Percentiles rank a stretch among this genome's conserved stretches.
These are phyloP conservation scores for Chironomus tepperi DNA, from an alignment of 1,140 invertebrate genomes.

Conservation along the genomic window DNA sequence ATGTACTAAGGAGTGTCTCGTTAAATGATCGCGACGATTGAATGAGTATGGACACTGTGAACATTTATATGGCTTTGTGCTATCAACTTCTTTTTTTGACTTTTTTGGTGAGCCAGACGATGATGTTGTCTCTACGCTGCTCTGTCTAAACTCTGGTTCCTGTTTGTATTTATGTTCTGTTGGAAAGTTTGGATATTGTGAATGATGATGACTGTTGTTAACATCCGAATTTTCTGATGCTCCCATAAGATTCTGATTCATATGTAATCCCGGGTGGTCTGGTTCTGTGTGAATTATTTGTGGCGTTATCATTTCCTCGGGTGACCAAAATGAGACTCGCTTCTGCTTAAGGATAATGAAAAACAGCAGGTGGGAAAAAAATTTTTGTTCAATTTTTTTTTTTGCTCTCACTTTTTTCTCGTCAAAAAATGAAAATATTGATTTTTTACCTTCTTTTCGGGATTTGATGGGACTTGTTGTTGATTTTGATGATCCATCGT, in stretches of 20 bases:
- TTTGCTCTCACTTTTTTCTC: background rate
- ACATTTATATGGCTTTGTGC: background rate
- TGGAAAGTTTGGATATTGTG: background rate
- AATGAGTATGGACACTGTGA: background rate
- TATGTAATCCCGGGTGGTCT: background rate
- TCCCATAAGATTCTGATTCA: background rate
- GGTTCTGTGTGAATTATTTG: constrained; percentile 1
- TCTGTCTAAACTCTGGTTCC: background rate
- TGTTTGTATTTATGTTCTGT: background rate
- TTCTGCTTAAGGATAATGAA: background rate
- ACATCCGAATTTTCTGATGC: background rate
- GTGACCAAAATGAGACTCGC: background rate
- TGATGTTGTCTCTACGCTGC: background rate
- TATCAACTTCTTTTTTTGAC: constrained; percentile 6
- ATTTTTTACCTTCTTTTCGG: background rate
- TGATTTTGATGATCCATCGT: constrained; percentile 1
- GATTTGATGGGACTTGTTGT: background rate
- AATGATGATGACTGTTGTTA: background rate
- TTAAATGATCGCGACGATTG: background rate
- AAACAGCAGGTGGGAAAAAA: constrained; percentile 21
- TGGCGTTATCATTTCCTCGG: constrained; percentile 4
- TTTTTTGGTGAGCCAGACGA: background rate
- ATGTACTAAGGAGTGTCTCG: background rate
- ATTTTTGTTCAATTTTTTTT: background rate
- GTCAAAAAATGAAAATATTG: background rate